Conservation (phyloP, 2,113 vertebrate species). For the Lophochroa leadbeateri region DNA sequence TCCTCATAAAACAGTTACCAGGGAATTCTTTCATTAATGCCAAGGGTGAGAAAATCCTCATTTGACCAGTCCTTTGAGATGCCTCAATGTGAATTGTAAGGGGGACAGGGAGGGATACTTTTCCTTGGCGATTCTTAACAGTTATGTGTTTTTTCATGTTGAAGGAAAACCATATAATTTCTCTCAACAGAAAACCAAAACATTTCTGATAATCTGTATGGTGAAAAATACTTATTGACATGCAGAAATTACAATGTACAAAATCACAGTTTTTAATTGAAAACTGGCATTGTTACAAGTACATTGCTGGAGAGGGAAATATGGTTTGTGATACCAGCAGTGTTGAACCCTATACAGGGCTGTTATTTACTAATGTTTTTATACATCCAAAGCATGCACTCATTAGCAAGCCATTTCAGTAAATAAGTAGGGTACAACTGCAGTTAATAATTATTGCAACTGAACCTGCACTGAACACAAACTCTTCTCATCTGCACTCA, state of each 20-base stretch:
- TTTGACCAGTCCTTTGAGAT: not conserved
- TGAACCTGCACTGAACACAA: not conserved
- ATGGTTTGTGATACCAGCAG: not conserved
- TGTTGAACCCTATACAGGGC: not conserved
- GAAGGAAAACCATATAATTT: not conserved
- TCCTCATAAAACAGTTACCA: not conserved
- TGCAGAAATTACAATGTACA: not conserved
- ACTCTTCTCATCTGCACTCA: not conserved
- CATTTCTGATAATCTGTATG: not conserved
- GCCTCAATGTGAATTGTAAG: not conserved
- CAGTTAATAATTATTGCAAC: not conserved
- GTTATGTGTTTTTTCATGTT: not conserved
- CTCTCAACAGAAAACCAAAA: not conserved
- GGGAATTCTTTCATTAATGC: not conserved
- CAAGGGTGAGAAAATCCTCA: not conserved
- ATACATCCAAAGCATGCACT: not conserved
- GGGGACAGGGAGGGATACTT: not conserved
- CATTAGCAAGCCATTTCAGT: not conserved
- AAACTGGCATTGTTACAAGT: not conserved
- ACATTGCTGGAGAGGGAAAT: not conserved
- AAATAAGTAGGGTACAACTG: not conserved
- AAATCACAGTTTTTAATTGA: constrained; percentile 16
- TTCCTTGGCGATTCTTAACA: not conserved
- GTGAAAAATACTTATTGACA: not conserved
- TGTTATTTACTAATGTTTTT: not conserved